Evolutionary conservation across 2,888 invertebrate species (phyloP), one percentile per base, ranked within the genome.

Genomic region (Noctua comes): DNA sequence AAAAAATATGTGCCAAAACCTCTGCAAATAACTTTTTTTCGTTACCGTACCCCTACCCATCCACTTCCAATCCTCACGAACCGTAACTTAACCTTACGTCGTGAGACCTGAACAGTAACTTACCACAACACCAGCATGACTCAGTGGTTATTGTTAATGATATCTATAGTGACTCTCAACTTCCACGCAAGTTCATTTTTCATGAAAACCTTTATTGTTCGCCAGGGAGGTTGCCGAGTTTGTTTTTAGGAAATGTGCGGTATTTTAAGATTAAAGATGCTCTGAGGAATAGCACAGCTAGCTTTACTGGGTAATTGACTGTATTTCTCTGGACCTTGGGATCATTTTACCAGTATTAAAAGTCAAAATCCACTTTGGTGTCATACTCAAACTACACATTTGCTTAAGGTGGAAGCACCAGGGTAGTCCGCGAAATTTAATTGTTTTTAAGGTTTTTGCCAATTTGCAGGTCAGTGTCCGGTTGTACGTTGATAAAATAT

Each of bases 151-250:
- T 57, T 24, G 68, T 71, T 86, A 88, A 88, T 84, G 86, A 77
- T 83, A 80, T 81, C 71, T 82, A 73, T 72, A 73, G 81, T 88
- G 85, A 85, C 76, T 76, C 51, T 24, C 40, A 66, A 74, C 36
- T 88, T 85, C 74, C 62, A 66, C 18, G 74, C 40, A 62, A 71
- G 69, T 83, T 74, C 81, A 88, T 84, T 88, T 88, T 88, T 87
- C 88, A 88, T 88, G 73, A 74, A 76, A 80, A 76, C 70, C 66
- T 73, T 62, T 66, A 83, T 83, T 78, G 69, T 83, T 51, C 79
- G 71, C 78, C n/a, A 0, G 71, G 43, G 70, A 59, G 51, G 27
- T 64, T 40, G n/a, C 21, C 8, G 21, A 68, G 76, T 78, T 77
- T 62, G 75, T 75, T 85, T 73, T 75, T 68, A 66, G 54, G 77